Percentiles rank a stretch among this genome's conserved stretches.
Conservation (phyloP, 2,113 vertebrate species). For the Struthio camelus region DNA sequence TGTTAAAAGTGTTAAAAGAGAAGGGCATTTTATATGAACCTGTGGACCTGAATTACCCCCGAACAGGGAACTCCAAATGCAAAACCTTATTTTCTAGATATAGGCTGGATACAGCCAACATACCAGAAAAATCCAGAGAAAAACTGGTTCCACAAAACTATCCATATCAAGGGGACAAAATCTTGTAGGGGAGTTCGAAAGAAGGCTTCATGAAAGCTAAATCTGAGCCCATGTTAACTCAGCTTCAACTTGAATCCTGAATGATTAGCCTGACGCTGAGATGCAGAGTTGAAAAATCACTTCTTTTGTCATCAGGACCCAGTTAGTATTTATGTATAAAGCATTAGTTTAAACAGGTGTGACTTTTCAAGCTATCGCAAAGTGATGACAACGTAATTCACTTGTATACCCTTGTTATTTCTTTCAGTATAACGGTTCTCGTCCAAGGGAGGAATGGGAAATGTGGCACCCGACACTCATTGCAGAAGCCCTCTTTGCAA, state of each 20-base stretch:
- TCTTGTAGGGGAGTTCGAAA: neutral
- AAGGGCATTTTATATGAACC: neutral
- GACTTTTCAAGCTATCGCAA: neutral
- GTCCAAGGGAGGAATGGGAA: slow-evolving; percentile 94
- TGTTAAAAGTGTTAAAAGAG: neutral
- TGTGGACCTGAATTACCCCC: neutral
- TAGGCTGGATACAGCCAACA: neutral
- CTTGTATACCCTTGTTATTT: neutral
- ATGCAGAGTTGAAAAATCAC: neutral
- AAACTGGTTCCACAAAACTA: neutral
- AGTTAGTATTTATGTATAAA: neutral
- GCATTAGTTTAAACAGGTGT: neutral
- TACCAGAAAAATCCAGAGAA: neutral
- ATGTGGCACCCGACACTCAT: slow-evolving; percentile 99
- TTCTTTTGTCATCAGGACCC: neutral
- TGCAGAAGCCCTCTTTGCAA: slow-evolving; percentile 97
- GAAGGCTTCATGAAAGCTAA: neutral
- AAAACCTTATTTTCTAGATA: neutral
- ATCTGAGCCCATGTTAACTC: neutral
- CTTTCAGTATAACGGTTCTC: slow-evolving; percentile 92
- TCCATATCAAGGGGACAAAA: neutral
- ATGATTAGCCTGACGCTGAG: neutral
- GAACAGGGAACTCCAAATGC: neutral
- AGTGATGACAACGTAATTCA: neutral
- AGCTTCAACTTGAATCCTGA: neutral